Evolutionary conservation across 2,113 vertebrate species (phyloP), one percentile per base, ranked within the genome.

Genomic region (Spilogale gracilis): DNA sequence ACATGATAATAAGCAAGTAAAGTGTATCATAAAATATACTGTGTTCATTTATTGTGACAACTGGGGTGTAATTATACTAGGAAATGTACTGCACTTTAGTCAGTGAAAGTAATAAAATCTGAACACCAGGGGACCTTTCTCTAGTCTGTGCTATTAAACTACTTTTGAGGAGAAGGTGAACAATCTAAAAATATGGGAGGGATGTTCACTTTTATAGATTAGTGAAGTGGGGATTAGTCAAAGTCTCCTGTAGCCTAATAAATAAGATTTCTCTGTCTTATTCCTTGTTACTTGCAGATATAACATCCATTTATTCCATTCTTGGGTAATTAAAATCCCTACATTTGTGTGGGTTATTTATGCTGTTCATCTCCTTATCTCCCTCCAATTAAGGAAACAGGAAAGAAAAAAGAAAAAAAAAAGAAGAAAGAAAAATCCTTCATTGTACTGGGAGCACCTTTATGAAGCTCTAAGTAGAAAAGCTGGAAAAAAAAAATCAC

Each of bases 1-100:
- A 98, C 97, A 98, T 90, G 96, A 95, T 98, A 98, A 98, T 97
- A 96, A 96, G 97, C 97, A 96, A 97, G 93, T 67, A 96, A 97
- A 96, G 85, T 93, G 52, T 89, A 89, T 97, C 91, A 1, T 97
- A 97, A 98, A 98, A 96, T 97, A 97, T 83, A 96, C 82, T 95
- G 79, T 95, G 94, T 96, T 98, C 97, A 96, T 97, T 97, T 97
- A 98, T 97, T 96, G 94, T 97, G 97, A 98, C 97, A 98, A 96
- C 97, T 20, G 21, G 97, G 89, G 96, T 97, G 48, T 97, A 98
- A 98, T 98, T 98, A 98, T 65, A 94, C 82, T 63, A 95, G 73
- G 78, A 96, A 97, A 98, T 97, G 96, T 82, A 97, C 84, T 96
- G 73, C 69, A 88, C 94, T 98, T 97, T 93, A 96, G 96, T 97